Base-by-base conservation (phyloP, 2,113 vertebrate genomes). In the Vanacampus margaritifer region DNA sequence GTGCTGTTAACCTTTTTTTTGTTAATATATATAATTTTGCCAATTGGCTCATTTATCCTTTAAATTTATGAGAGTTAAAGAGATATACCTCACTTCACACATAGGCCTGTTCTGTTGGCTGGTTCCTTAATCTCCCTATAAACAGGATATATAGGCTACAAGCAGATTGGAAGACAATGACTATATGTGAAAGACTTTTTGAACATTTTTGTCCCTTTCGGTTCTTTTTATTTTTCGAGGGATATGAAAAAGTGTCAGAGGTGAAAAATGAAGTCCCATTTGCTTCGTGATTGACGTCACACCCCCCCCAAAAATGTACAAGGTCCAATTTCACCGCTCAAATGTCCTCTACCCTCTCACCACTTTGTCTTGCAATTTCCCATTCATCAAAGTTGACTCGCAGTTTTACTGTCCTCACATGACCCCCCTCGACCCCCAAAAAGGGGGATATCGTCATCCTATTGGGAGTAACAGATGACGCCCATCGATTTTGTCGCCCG, bases 261-360 rank as follows among this genome's bases (percentile, higher is more conserved):
- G 12, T 71, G 68, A 56, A 54, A 68, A 75, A 64, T 75, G 69
- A 48, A 63, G 71, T 83, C 81, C 54, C 80, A 68, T 75, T 21
- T 65, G 24, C 35, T 64, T 63, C 64, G 54, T 35, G 19, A 68
- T 35, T 71, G 53, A 51, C 63, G 36, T 65, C 79, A 83, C 77
- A 82, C 73, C 86, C 80, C 67, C 39, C 68, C 39, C 48, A 21
- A 57, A 59, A 59, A 19, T 36, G 19, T n/a, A 17, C 64, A 66
- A 72, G 61, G 68, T 87, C 81, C 81, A 65, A 50, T 32, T 73
- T 75, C 43, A 5, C 68, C 65, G 36, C 57, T 71, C 50, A 72
- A 24, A 54, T 9, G 35, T 53, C 67, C 48, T 76, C 64, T 5
- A 68, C 51, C 59, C 41, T n/a, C 37, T 50, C 72, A 54, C 73